Evolutionary conservation across 2,888 invertebrate species (phyloP).

Genomic region (Eupithecia insigniata): DNA sequence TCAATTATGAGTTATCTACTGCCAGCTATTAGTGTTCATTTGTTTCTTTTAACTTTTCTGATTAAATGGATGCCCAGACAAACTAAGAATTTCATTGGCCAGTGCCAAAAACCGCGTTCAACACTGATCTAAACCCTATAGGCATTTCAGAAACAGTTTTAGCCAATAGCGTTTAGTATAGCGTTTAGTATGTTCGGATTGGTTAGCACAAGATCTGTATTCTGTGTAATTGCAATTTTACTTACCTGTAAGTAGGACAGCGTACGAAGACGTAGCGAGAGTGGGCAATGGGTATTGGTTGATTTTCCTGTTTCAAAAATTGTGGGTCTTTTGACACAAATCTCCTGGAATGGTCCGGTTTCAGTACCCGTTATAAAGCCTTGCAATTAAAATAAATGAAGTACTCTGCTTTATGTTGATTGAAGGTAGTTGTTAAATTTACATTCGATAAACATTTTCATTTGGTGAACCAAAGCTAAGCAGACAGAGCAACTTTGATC

Average conservation of each 20-base stretch:
- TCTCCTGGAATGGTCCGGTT: conserved; percentile 35
- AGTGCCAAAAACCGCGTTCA: background rate
- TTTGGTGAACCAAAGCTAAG: background rate
- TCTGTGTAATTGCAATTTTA: conserved; percentile 20
- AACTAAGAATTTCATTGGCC: too few relatives aligned
- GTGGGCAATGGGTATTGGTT: conserved; percentile 34
- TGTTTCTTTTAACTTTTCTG: too few relatives aligned
- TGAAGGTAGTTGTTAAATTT: conserved; percentile 10
- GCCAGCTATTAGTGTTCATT: background rate
- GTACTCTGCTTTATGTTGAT: conserved; percentile 6
- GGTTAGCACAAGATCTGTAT: conserved; percentile 12
- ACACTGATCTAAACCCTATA: background rate
- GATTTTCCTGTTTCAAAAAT: conserved; percentile 38
- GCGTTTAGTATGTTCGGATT: background rate
- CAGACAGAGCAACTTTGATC: too few relatives aligned
- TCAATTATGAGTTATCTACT: background rate
- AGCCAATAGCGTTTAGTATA: too few relatives aligned
- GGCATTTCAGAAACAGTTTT: background rate
- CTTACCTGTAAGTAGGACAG: conserved; percentile 31
- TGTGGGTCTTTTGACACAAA: conserved; percentile 36
- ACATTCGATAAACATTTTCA: background rate
- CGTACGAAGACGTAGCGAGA: conserved; percentile 35
- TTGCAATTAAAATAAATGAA: conserved; percentile 26
- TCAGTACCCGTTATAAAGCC: conserved; percentile 34
- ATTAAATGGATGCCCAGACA: too few relatives aligned